Percentiles rank a stretch among this genome's conserved stretches.
Evolutionary conservation across 2,113 vertebrate genomes (phyloP).

Genomic region (Saguinus midas): DNA sequence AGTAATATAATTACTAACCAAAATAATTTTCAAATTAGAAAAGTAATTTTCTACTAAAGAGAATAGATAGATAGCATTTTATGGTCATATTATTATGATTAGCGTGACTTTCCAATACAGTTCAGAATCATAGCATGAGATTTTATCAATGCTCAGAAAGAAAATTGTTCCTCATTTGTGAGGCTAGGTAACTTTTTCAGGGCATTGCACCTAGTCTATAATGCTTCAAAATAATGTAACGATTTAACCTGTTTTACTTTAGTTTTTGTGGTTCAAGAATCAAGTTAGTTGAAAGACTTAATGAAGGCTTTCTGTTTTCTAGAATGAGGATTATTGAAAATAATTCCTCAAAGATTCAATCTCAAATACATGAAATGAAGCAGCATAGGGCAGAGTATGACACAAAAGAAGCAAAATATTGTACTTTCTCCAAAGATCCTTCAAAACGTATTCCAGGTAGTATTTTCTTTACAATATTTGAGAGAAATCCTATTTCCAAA

Average conservation of each 20-base stretch:
- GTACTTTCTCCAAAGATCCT: conserved; percentile 40
- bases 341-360: conserved; percentile 82
- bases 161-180: background rate
- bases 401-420: conserved; percentile 27
- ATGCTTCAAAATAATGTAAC: conserved; percentile 50
- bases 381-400: conserved; percentile 39
- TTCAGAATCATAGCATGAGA: background rate
- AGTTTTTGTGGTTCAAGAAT: conserved; percentile 11
- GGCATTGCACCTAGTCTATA: background rate
- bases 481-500: background rate
- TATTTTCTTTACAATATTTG: conserved; percentile 37
- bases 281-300: conserved; percentile 24
- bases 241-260: conserved; percentile 41
- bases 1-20: background rate
- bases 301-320: conserved; percentile 63
- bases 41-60: conserved; percentile 28
- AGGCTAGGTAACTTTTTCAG: conserved; percentile 1
- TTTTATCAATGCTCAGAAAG: conserved; percentile 2
- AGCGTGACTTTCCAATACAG: background rate
- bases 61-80: conserved; percentile 4
- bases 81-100: conserved; percentile 28
- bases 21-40: conserved; percentile 33
- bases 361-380: conserved; percentile 72
- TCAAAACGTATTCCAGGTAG: conserved; percentile 82
- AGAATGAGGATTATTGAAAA: conserved; percentile 82